Percentiles rank a stretch among this genome's conserved stretches.
Evolutionary conservation across 2,797 vertebrate genomes (phyloP).

Genomic region (Clamator glandarius): DNA sequence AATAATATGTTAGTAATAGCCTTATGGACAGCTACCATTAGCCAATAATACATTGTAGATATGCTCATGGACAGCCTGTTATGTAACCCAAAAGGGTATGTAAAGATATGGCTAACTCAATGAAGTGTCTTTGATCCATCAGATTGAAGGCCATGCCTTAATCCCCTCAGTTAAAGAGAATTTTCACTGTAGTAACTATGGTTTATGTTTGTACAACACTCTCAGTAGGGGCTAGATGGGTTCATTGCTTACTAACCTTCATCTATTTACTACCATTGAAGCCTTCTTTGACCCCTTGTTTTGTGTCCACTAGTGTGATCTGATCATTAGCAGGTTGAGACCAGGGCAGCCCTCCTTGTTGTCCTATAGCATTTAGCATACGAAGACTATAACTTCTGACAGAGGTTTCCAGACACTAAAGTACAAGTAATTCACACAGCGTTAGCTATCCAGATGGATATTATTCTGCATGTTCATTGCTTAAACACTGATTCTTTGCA

Average conservation of each 20-base stretch:
- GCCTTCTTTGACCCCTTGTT: neutral
- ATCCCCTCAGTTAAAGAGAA: neutral
- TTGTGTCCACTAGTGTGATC: neutral
- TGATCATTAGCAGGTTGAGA: neutral
- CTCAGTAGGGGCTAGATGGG: neutral
- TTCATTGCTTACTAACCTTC: neutral
- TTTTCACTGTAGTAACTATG: neutral
- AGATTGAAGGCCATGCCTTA: too few species aligned
- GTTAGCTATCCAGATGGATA: neutral
- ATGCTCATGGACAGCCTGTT: too few species aligned
- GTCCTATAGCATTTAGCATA: accelerated
- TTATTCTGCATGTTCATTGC: neutral
- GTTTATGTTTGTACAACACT: neutral
- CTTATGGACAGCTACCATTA: too few species aligned
- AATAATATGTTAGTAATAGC: too few species aligned
- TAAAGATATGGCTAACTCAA: too few species aligned
- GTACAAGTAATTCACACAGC: neutral
- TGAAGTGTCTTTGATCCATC: too few species aligned
- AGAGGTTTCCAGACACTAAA: neutral
- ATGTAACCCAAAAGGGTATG: too few species aligned
- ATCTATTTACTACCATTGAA: neutral
- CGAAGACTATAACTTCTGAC: neutral
- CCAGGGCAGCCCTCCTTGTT: accelerated
- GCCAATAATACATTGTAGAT: too few species aligned
- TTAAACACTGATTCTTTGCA: neutral